These are phyloP conservation scores for Lycia hirtaria DNA, from an alignment of 2,888 invertebrate genomes.

Conservation along the genomic window DNA sequence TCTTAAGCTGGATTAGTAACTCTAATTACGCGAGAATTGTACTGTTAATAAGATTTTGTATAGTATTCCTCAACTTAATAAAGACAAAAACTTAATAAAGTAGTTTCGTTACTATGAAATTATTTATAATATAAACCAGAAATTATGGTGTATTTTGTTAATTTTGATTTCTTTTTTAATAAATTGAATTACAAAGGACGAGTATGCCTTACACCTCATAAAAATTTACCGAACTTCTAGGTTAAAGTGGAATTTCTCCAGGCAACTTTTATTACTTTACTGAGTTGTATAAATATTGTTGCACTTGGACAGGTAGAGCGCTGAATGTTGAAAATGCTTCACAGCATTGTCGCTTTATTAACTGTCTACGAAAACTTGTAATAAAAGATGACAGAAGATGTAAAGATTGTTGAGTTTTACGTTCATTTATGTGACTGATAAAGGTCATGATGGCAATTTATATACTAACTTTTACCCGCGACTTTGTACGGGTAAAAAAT, in stretches of 20 bases:
- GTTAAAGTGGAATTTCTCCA: background rate
- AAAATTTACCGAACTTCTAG: background rate
- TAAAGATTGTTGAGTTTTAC: background rate
- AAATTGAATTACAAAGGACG: background rate
- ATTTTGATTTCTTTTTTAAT: background rate
- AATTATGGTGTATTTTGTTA: background rate
- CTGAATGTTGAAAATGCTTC: slow-evolving; percentile 1
- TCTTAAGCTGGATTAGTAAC: slow-evolving; percentile 17
- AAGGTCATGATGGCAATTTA: background rate
- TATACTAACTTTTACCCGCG: too few relatives aligned
- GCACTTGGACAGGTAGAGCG: background rate
- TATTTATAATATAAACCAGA: too few relatives aligned
- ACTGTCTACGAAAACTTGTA: slow-evolving; percentile 38
- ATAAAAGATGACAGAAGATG: too few relatives aligned
- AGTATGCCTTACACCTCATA: background rate
- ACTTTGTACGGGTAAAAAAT: too few relatives aligned
- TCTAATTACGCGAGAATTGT: slow-evolving; percentile 19
- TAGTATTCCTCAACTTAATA: slow-evolving; percentile 5
- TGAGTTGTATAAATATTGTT: slow-evolving; percentile 9
- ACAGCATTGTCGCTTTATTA: slow-evolving; percentile 21
- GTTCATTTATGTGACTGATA: background rate
- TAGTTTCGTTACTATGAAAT: too few relatives aligned
- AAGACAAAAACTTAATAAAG: too few relatives aligned
- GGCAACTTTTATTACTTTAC: slow-evolving; percentile 6
- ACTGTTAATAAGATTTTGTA: slow-evolving; percentile 12